These are phyloP conservation scores for Eonycteris spelaea DNA, from an alignment of 2,113 vertebrate genomes.

Conservation along the genomic window DNA sequence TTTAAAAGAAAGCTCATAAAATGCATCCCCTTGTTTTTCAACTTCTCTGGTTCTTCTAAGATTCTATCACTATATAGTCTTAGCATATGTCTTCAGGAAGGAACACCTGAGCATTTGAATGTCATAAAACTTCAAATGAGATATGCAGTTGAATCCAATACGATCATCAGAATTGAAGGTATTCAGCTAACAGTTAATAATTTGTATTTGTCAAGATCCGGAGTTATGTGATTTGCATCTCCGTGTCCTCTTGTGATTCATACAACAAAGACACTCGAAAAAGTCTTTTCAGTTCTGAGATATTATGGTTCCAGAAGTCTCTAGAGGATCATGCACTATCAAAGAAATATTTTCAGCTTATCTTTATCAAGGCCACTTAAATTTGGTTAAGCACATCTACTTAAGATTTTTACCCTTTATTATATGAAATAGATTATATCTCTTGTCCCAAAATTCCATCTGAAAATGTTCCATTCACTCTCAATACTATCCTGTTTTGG, in stretches of 20 bases:
- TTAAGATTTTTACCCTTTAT: neutral
- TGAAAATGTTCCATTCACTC: neutral
- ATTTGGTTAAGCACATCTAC: neutral
- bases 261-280: neutral
- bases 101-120: neutral
- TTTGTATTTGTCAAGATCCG: neutral
- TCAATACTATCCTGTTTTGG: neutral
- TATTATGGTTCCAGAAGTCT: neutral
- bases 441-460: neutral
- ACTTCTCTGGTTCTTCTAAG: neutral
- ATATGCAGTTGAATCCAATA: neutral
- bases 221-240: neutral
- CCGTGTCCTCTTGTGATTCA: neutral
- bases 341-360: neutral
- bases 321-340: neutral
- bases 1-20: neutral
- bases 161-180: neutral
- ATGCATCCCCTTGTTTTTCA: neutral
- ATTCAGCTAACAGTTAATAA: neutral
- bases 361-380: neutral
- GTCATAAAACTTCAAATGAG: neutral
- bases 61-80: neutral
- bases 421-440: neutral
- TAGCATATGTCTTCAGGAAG: neutral
- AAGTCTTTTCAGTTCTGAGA: neutral